Base-by-base conservation (phyloP, 2,797 vertebrate genomes). In the Xenentodon cancila region DNA sequence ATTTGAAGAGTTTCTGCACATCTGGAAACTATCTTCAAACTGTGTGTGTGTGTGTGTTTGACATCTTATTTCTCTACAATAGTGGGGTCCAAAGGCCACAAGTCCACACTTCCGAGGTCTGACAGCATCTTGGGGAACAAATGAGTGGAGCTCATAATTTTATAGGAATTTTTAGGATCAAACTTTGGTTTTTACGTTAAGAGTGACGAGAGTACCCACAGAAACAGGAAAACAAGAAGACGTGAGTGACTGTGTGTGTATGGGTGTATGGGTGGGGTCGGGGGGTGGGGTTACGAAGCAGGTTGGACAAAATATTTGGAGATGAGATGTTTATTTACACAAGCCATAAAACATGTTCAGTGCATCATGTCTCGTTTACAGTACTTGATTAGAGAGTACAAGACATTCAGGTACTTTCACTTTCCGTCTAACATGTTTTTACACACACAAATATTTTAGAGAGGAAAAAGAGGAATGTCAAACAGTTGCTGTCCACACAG, bases 241-340 rank as follows among this genome's bases (percentile, higher is more conserved):
- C 30, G 9, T 3, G 30, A 32, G 30, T 8, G 30, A 3, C 7
- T 32, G 30, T 12, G 34, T 37, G 34, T 12, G 9, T 37, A 9
- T 37, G 32, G 2, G 9, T 34, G 34, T 37, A 2, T 9, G 2
- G 34, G 9, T 13, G 34, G 3, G 7, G 30, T 6, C 1, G 30
- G 30, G 30, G 7, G 7, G 30, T 6, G 7, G 1, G 34, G 30
- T 73, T 50, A 64, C 21, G 69, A 66, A 77, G 37, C 60, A 56
- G 52, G 74, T 70, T 13, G 3, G 45, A 58, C 74, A 47, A 51
- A 75, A 68, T 64, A 54, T 16, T 47, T 65, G 25, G 53, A 55
- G 47, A 82, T 81, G 78, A 84, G 73, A 77, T 81, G 64, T 85
- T 89, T 87, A 88, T 84, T 87, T 77, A 81, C 72, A 86, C 37